Evolutionary conservation across 2,888 invertebrate genomes (phyloP).

Genomic region (Ceratothoa steindachneri): DNA sequence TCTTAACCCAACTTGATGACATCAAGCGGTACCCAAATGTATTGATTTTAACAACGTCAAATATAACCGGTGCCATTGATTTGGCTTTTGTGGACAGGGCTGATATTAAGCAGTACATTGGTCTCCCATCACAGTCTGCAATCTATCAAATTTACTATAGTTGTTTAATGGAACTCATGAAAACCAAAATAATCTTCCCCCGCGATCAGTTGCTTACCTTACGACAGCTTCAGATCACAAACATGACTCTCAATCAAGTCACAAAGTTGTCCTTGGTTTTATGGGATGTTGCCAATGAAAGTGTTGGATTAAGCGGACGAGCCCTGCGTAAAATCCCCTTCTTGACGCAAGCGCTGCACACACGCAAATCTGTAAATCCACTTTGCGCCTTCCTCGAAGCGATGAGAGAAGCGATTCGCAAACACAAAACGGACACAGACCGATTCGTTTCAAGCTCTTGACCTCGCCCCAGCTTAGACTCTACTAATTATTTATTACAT

Average conservation of each 20-base stretch:
- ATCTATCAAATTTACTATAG: constrained; percentile 77
- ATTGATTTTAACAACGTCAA: constrained; percentile 88
- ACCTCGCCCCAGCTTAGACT: no score
- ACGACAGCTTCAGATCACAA: constrained; percentile 52
- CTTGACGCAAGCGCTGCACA: constrained; percentile 59
- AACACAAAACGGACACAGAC: constrained; percentile 21
- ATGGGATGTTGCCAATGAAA: constrained; percentile 52
- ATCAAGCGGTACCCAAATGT: constrained; percentile 80
- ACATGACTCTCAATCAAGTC: constrained; percentile 53
- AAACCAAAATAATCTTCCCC: constrained; percentile 49
- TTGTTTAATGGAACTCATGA: constrained; percentile 76
- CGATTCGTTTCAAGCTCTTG: no score
- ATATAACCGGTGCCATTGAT: constrained; percentile 89
- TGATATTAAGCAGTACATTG: constrained; percentile 86
- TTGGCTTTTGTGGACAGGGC: constrained; percentile 92
- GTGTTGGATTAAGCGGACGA: constrained; percentile 72
- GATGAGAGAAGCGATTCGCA: constrained; percentile 20
- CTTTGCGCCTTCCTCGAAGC: constrained; percentile 22
- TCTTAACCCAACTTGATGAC: constrained; percentile 88
- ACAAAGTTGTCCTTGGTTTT: constrained; percentile 55
- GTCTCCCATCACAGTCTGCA: constrained; percentile 71
- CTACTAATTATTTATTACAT: no score
- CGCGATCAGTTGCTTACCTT: constrained; percentile 29
- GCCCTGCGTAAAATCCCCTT: constrained; percentile 83
- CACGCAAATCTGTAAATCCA: not conserved